Evolutionary conservation across 2,113 vertebrate species (phyloP), one percentile per base, ranked within the genome.

Genomic region (Hirundichthys speculiger): DNA sequence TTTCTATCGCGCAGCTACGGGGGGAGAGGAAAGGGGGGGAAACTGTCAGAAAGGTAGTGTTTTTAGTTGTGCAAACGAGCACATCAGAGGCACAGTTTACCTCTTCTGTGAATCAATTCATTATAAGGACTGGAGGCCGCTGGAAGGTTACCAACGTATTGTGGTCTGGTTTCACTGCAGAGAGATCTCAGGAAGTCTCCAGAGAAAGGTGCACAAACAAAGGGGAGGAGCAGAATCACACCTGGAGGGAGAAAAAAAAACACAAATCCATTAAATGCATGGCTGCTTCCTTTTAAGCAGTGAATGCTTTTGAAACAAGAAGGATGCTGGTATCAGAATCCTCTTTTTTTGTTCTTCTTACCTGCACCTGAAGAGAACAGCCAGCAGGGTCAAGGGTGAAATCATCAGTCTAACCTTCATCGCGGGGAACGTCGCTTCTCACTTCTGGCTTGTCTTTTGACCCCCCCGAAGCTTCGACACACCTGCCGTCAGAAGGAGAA

Each of bases 391-490:
- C n/a, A n/a, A n/a, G 15, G 13, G 3, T 15, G 19, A 50, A 55
- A 56, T 5, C 16, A 43, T 15, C 9, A 4, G 2, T 34, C 46
- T 75, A 1, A 84, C 82, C 70, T 68, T 75, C 51, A 22, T 63
- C 38, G 3, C 58, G 59, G 46, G 62, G 46, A 22, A 75, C 19
- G 24, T 68, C 55, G 13, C 7, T 20, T 43, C 55, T 64, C 13
- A 6, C 6, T 3, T 53, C 45, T 0, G 0, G 21, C 13, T 49
- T 41, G 38, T 66, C 1, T 46, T 43, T 66, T 45, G 15, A 25
- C 43, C 57, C 6, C 40, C 27, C 11, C 34, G 40, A 40, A 57
- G 69, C 34, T 60, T 18, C 40, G 39, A 64, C 58, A 50, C 19
- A 27, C 52, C 42, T 18, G 14, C 81, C 73, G 56, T 47, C 38